Base-by-base conservation (phyloP, 2,888 invertebrate genomes). In the Tyria jacobaeae region DNA sequence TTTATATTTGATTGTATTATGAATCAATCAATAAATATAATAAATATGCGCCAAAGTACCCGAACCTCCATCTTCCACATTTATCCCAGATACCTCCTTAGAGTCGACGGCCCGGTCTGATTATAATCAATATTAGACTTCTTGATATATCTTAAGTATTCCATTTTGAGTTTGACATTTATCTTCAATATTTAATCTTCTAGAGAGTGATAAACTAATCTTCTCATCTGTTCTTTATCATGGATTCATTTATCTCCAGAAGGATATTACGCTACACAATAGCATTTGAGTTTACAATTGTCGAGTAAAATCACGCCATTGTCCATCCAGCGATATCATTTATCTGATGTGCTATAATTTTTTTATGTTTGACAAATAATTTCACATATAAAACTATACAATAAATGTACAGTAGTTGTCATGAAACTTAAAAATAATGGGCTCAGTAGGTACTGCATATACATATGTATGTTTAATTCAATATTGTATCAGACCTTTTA, bases 231-330 rank as follows among this genome's bases (percentile, higher is more conserved):
- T 24, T n/a, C 39, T 25, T 25, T 57, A 51, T 41, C 25, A 12
- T 17, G 7, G 14, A 31, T 31, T 17, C 37, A 57, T 57, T 39
- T 57, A 57, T 55, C 49, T 57, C 37, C 17, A n/a, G n/a, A n/a
- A 58, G n/a, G 14, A 25, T 31, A 24, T 58, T 52, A 48, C 25
- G 35, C 10, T 24, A 34, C 58, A 59, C 58, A 59, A 52, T 34
- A 52, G 58, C 52, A 41, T 47, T 5, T 24, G 31, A 50, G 21
- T 31, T 51, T 21, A 48, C 37, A 37, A 54, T 39, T 48, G 48
- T 54, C 48, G 37, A 48, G 47, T 37, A 35, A 31, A 53, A 60
- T 54, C 27, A 39, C 21, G 37, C 39, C 10, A 54, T 60, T 60
- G 53, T 60, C 44, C 31, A 10, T 37, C 52, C 17, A 37, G 37